These are phyloP conservation scores for Margarornis squamiger DNA, from an alignment of 2,797 vertebrate species.

Conservation along the genomic window DNA sequence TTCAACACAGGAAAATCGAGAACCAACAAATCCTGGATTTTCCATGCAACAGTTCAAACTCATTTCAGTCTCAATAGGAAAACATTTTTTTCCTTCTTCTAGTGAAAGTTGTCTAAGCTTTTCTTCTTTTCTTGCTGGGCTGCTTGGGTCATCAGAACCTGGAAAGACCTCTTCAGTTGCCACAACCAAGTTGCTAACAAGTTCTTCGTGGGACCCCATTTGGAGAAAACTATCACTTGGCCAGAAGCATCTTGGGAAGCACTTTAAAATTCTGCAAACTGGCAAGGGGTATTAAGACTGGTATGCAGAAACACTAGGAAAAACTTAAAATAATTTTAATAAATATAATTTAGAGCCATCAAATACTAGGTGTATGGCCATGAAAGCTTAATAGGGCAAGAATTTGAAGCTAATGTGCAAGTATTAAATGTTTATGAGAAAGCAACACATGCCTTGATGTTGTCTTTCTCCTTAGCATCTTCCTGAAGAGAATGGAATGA, in stretches of 20 bases:
- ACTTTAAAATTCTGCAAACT: neutral
- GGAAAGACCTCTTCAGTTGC: neutral
- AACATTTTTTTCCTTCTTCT: neutral
- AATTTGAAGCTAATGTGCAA: neutral
- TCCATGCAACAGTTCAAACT: neutral
- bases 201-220: neutral
- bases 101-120: neutral
- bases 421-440: neutral
- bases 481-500: neutral
- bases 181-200: neutral
- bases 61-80: neutral
- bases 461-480: neutral
- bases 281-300: neutral
- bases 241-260: neutral
- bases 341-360: neutral
- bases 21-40: neutral
- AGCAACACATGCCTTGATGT: neutral
- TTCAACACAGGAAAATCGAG: neutral
- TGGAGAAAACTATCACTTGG: neutral
- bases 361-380: neutral
- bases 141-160: neutral
- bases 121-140: neutral
- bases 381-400: neutral
- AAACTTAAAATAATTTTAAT: neutral
- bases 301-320: neutral